Percentiles rank a stretch among this genome's conserved stretches.
phyloP scores from a whole-genome alignment of 2,888 invertebrate species.

The Rotaria socialis region DNA sequence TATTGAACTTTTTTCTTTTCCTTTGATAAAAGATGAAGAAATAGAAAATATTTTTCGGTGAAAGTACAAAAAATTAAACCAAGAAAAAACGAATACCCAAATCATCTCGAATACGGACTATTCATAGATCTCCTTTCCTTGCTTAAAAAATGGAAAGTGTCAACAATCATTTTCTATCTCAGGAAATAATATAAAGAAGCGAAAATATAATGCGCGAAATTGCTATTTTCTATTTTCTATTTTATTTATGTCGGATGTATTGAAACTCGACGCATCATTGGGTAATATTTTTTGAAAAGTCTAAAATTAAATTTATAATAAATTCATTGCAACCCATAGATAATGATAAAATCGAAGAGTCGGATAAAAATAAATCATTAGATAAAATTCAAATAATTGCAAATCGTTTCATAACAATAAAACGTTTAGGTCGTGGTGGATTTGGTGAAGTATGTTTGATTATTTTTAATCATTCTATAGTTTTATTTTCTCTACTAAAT shows the following conservation, averaged over 20 bases:
- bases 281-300: background rate
- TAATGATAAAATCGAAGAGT: background rate
- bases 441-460: conserved; percentile 9
- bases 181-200: too few species aligned
- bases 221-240: background rate
- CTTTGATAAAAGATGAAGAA: too few species aligned
- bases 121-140: too few species aligned
- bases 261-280: background rate
- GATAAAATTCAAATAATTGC: background rate
- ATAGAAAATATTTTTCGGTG: too few species aligned
- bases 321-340: background rate
- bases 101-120: too few species aligned
- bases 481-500: background rate
- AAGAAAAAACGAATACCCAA: too few species aligned
- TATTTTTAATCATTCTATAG: background rate
- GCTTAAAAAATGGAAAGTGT: too few species aligned
- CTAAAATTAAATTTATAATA: background rate
- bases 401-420: conserved; percentile 8
- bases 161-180: too few species aligned
- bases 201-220: background rate
- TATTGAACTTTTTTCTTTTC: too few species aligned
- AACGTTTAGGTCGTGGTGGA: conserved; percentile 5
- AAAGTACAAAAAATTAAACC: too few species aligned
- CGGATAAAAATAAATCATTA: background rate
- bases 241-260: background rate